phyloP scores from a whole-genome alignment of 2,797 vertebrate species.

The Phaenicophaeus curvirostris region DNA sequence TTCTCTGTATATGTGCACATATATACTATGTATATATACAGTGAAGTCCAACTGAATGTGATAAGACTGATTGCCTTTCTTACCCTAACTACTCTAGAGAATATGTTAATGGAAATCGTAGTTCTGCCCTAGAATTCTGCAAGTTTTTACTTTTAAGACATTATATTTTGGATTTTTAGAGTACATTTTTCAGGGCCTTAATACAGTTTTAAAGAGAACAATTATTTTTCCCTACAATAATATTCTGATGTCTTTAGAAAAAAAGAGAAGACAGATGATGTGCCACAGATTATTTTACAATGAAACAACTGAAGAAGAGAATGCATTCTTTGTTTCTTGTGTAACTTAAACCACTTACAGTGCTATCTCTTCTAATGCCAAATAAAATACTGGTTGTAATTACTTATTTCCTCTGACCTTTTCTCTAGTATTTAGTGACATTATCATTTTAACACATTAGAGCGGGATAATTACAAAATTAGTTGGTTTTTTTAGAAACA shows the following conservation, averaged over 20 bases:
- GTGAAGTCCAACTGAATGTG: neutral
- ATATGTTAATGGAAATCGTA: neutral
- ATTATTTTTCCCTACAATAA: neutral
- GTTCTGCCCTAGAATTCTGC: neutral
- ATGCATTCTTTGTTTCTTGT: neutral
- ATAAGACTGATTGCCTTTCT: neutral
- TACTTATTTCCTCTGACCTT: conserved; percentile 40
- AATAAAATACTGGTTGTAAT: neutral
- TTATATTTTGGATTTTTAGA: neutral
- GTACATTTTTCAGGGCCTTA: neutral
- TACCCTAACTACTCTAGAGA: neutral
- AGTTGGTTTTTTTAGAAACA: neutral
- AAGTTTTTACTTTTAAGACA: neutral
- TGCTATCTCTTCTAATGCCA: neutral
- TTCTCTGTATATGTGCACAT: neutral
- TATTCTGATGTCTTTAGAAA: neutral
- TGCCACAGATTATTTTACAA: neutral
- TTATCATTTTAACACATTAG: neutral
- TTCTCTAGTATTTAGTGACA: conserved; percentile 22
- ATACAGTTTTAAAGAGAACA: neutral
- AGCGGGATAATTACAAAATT: neutral
- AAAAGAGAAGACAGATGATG: neutral
- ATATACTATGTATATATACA: too few species aligned
- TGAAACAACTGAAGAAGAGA: neutral
- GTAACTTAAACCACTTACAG: neutral